Evolutionary conservation across 1,140 invertebrate species (phyloP).

Genomic region (Akabosia matsudoensis): DNA sequence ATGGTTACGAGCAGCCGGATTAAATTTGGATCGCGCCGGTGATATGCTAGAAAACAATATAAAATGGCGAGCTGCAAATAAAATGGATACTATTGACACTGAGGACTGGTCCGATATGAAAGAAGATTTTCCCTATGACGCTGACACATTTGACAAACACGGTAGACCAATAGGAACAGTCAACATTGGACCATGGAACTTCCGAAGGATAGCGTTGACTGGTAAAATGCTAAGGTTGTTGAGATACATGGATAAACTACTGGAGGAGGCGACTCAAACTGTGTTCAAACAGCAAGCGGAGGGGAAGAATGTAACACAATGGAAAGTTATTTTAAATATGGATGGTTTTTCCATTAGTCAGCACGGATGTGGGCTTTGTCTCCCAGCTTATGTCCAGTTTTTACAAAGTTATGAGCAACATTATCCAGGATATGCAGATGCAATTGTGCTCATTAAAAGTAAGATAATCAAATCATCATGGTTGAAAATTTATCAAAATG

Average conservation of each 20-base stretch:
- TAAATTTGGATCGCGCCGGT: neutral
- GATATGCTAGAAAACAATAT: neutral
- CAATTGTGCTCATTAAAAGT: neutral
- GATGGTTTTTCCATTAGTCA: slow-evolving; percentile 3
- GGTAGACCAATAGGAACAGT: slow-evolving; percentile 2
- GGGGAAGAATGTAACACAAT: slow-evolving; percentile 25
- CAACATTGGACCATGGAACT: neutral
- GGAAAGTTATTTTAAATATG: slow-evolving; percentile 16
- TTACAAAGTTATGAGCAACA: neutral
- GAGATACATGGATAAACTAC: slow-evolving; percentile 4
- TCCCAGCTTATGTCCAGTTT: neutral
- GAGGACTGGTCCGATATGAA: slow-evolving; percentile 18
- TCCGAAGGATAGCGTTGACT: neutral
- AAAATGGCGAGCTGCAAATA: neutral
- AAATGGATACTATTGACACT: neutral
- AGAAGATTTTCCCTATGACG: neutral
- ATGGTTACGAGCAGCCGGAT: neutral
- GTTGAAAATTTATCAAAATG: neutral
- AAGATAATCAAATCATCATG: neutral
- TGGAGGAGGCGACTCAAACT: neutral
- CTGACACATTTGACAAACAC: neutral
- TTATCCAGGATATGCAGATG: neutral
- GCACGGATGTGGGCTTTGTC: neutral
- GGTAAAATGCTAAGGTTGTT: neutral
- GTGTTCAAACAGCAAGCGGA: neutral